Conservation (phyloP, 2,113 vertebrate genomes). For the Elgaria multicarinata region DNA sequence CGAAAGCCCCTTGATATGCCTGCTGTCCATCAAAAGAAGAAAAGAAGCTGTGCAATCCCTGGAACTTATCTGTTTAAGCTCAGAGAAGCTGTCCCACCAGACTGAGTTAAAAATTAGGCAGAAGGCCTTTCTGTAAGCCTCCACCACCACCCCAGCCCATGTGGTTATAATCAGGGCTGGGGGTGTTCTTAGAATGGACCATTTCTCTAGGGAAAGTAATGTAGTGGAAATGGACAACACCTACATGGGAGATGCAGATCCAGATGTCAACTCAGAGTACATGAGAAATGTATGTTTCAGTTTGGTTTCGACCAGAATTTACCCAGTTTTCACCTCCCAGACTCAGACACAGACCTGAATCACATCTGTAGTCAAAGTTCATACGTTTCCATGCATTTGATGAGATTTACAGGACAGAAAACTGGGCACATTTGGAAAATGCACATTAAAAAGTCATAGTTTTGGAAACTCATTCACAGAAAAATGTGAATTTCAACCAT, state of each 20-base stretch:
- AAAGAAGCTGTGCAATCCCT: neutral
- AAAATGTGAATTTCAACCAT: too few relatives aligned
- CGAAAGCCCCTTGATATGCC: neutral
- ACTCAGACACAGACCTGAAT: too few relatives aligned
- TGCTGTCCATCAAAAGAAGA: neutral
- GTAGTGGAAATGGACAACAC: neutral
- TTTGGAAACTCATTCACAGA: too few relatives aligned
- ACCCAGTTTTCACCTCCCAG: too few relatives aligned
- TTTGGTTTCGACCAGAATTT: too few relatives aligned
- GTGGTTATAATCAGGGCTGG: neutral
- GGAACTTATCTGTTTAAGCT: neutral
- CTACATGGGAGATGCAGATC: neutral
- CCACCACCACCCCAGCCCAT: neutral
- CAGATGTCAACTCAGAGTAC: too few relatives aligned
- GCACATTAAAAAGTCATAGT: too few relatives aligned
- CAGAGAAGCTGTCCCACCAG: neutral
- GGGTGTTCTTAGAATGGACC: neutral
- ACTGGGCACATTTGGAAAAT: too few relatives aligned
- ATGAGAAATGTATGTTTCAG: too few relatives aligned
- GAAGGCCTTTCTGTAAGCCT: neutral
- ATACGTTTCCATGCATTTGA: too few relatives aligned
- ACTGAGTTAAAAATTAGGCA: neutral
- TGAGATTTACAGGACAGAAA: too few relatives aligned
- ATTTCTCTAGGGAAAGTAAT: neutral
- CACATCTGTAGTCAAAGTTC: too few relatives aligned